These are phyloP conservation scores for Chaetops frenatus DNA, from an alignment of 2,113 vertebrate species.

Conservation along the genomic window DNA sequence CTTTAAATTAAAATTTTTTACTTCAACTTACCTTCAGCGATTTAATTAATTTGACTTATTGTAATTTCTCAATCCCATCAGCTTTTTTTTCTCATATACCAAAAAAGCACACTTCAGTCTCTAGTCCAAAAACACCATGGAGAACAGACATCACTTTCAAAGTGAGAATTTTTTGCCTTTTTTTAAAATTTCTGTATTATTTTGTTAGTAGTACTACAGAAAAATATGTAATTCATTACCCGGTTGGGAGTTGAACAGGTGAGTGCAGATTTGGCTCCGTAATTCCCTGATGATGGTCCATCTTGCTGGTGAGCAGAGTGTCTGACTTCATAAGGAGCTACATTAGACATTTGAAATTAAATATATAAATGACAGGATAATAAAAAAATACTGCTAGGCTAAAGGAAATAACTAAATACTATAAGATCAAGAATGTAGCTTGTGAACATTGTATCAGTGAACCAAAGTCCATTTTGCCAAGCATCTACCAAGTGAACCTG, in stretches of 20 bases:
- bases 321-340: constrained; percentile 80
- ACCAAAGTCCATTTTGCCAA: neutral
- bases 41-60: neutral
- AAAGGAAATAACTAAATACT: neutral
- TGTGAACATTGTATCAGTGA: neutral
- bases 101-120: neutral
- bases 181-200: neutral
- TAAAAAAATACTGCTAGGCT: neutral
- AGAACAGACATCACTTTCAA: neutral
- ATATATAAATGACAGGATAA: neutral
- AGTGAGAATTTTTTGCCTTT: neutral
- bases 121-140: neutral
- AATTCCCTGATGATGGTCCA: constrained; percentile 74
- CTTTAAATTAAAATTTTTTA: neutral
- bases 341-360: neutral
- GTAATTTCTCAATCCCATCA: neutral
- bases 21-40: neutral
- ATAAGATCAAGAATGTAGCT: neutral
- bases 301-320: constrained; percentile 72
- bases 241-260: constrained; percentile 70
- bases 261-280: constrained; percentile 70
- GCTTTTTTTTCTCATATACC: neutral
- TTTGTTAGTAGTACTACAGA: neutral
- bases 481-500: neutral
- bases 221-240: constrained; percentile 66